Percentiles rank a stretch among this genome's conserved stretches.
Evolutionary conservation across 1,140 invertebrate genomes (phyloP).

Genomic region (Hydropsyche tenuis): DNA sequence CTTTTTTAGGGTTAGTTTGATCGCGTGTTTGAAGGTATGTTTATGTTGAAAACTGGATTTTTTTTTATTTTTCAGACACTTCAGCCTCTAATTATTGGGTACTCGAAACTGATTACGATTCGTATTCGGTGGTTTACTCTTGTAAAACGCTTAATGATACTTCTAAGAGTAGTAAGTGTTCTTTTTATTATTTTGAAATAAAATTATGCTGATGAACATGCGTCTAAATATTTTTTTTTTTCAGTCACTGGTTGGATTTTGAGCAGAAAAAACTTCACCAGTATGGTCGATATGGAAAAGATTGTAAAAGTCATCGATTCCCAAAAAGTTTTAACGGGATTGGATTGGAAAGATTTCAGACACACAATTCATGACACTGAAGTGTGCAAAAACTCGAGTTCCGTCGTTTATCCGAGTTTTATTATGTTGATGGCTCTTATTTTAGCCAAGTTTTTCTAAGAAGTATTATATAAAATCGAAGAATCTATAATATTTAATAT

Average conservation of each 20-base stretch:
- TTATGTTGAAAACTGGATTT: background rate
- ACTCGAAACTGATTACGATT: conserved; percentile 34
- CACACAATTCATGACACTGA: background rate
- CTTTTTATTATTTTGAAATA: too few species aligned
- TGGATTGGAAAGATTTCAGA: background rate
- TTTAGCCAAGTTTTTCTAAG: background rate
- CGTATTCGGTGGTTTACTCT: conserved; percentile 37
- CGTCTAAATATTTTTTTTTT: conserved; percentile 6
- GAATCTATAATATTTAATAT: too few species aligned
- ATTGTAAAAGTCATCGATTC: background rate
- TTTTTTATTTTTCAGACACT: conserved; percentile 17
- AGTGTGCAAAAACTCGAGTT: background rate
- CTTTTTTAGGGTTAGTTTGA: too few species aligned
- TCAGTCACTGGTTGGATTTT: conserved; percentile 29
- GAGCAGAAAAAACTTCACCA: conserved; percentile 8
- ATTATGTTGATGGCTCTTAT: background rate
- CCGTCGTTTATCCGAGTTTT: background rate
- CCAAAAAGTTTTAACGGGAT: background rate
- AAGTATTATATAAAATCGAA: too few species aligned
- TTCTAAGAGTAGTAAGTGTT: background rate
- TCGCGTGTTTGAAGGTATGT: too few species aligned
- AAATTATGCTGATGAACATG: too few species aligned
- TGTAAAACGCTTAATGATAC: background rate
- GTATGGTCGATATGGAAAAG: background rate
- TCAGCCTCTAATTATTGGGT: conserved; percentile 36